Percentiles rank a stretch among this genome's conserved stretches.
phyloP scores from a whole-genome alignment of 2,888 invertebrate species.

The Chymomyza fuscimana region DNA sequence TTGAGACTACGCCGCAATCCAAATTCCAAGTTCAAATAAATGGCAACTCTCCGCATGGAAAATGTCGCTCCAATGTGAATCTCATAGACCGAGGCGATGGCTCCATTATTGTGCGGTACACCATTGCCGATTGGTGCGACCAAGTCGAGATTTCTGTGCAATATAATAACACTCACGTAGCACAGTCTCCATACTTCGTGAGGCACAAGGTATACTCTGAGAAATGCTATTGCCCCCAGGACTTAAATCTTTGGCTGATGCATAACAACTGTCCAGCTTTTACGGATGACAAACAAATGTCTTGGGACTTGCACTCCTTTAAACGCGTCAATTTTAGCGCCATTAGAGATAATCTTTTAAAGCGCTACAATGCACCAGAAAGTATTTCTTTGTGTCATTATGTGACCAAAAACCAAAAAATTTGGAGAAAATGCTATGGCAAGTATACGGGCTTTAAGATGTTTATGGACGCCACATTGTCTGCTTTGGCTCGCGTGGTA shows the following conservation, averaged over 20 bases:
- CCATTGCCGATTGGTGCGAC: constrained; percentile 87
- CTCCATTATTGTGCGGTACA: constrained; percentile 90
- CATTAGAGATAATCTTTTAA: constrained; percentile 83
- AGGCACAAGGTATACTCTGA: constrained; percentile 86
- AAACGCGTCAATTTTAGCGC: constrained; percentile 85
- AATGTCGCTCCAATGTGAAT: constrained; percentile 88
- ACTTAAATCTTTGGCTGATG: constrained; percentile 84
- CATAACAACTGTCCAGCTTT: constrained; percentile 84
- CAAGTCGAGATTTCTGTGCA: constrained; percentile 86
- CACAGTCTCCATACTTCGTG: constrained; percentile 76
- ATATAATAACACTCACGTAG: constrained; percentile 78
- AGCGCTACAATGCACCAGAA: constrained; percentile 88
- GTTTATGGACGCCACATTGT: constrained; percentile 93
- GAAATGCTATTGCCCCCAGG: constrained; percentile 90
- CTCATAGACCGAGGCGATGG: constrained; percentile 91
- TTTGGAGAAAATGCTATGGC: constrained; percentile 94
- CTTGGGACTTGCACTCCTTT: constrained; percentile 86
- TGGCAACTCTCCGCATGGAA: constrained; percentile 82
- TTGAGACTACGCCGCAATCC: constrained; percentile 75
- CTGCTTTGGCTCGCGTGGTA: constrained; percentile 90
- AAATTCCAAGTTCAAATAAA: constrained; percentile 80
- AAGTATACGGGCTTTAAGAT: constrained; percentile 97
- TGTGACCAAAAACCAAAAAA: constrained; percentile 88
- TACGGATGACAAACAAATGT: constrained; percentile 85
- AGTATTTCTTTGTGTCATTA: constrained; percentile 95